Base-by-base conservation (phyloP, 37 sponge, comb jelly and placozoan genomes). In the Oscarella lobularis region DNA sequence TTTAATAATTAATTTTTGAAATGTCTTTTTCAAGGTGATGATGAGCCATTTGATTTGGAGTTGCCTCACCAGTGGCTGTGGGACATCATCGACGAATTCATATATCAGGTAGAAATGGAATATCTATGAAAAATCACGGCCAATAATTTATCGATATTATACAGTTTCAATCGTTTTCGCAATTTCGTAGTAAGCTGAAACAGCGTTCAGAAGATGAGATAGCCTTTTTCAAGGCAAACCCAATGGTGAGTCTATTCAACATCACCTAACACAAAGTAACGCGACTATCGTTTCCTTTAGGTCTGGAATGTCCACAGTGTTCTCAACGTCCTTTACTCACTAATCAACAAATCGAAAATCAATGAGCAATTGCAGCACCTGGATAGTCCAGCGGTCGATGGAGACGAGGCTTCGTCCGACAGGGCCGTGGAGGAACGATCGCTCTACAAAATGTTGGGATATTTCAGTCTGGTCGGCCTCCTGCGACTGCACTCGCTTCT, bases 21-120 rank as follows among this genome's bases (percentile, higher is more conserved):
- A 4, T 72, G 74, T 67, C 72, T 2, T 38, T 80, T 3, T 38
- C 39, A 37, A 76, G 41, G 41, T n/a, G 79, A 81, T 31, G 85
- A 88, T 1, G 87, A 82, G 35, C 94, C 99, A 1, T 33, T 98
- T 14, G 83, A 88, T 33, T 37, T 93, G 38, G 92, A 93, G 68
- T 74, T 98, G 37, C 99, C 99, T 31, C 84, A 87, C 66, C 86
- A 93, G 75, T 98, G 99, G 99, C 77, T 98, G 33, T 98, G 99
- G 99, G 94, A 98, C 80, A 98, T 98, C 39, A 85, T 98, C 35
- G 94, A 93, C 37, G 99, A 94, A 67, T 98, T 98, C 65, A 78
- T 98, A 3, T 90, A 98, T 55, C 98, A 97, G 71, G 84, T 67
- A 4, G 33, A 35, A 32, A 32, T 4, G 27, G 75, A 5, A 74